A percentile compares a stretch with the other conserved stretches of the same genome.
phyloP scores from a whole-genome alignment of 2,113 vertebrate genomes.

The Collichthys lucidus region DNA sequence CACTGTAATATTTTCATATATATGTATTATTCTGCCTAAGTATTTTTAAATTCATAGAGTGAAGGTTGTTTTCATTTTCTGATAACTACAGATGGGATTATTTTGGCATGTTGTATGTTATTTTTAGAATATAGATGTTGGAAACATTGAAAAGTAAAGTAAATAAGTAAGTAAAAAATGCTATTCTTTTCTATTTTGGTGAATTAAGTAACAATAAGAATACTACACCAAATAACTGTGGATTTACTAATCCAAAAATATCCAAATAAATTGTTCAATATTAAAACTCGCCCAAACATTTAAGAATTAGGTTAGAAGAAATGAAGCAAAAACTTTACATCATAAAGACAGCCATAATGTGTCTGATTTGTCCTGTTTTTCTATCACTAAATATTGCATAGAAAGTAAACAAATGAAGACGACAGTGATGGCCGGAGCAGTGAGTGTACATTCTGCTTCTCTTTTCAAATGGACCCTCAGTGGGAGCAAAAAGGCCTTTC shows the following conservation, averaged over 20 bases:
- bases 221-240: background rate
- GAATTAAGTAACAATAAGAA: background rate
- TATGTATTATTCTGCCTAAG: constrained; percentile 47
- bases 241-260: background rate
- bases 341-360: constrained; percentile 34
- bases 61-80: constrained; percentile 21
- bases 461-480: constrained; percentile 70
- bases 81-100: constrained; percentile 35
- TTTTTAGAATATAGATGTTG: constrained; percentile 25
- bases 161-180: background rate
- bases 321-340: constrained; percentile 7
- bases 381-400: constrained; percentile 66
- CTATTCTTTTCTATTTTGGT: background rate
- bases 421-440: constrained; percentile 58
- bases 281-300: background rate
- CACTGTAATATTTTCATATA: constrained; percentile 48
- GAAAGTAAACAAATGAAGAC: constrained; percentile 59
- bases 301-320: background rate
- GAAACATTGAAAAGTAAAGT: constrained; percentile 10
- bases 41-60: constrained; percentile 50
- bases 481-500: constrained; percentile 56
- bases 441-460: constrained; percentile 26
- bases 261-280: background rate
- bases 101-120: constrained; percentile 27
- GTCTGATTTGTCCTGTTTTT: constrained; percentile 59